Evolutionary conservation across 2,113 vertebrate species (phyloP).

Genomic region (Arvicanthis niloticus): DNA sequence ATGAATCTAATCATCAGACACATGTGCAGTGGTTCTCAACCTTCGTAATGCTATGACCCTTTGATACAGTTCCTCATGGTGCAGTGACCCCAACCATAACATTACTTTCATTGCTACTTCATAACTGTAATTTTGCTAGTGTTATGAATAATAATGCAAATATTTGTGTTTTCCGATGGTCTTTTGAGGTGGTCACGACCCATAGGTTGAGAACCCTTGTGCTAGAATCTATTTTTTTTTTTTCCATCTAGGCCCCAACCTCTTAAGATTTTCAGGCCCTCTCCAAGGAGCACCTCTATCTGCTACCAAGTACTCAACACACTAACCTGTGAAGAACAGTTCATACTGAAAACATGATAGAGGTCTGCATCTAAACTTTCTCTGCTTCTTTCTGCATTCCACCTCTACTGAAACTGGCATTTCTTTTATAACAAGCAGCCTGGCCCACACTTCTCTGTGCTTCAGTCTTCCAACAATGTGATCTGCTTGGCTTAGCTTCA

Average conservation of each 20-base stretch:
- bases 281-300: background rate
- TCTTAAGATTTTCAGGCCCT: background rate
- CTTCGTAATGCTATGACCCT: background rate
- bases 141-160: background rate
- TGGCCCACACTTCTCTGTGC: background rate
- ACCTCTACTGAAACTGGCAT: background rate
- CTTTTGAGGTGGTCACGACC: background rate
- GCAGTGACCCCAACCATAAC: background rate
- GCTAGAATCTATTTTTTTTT: background rate
- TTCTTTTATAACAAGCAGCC: background rate
- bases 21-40: background rate
- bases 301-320: background rate
- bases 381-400: background rate
- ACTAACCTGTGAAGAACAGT: background rate
- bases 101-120: background rate
- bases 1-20: background rate
- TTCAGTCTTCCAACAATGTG: background rate
- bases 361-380: background rate
- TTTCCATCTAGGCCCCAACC: background rate
- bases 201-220: background rate
- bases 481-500: background rate
- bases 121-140: background rate
- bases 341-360: background rate
- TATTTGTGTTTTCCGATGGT: background rate
- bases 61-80: background rate